Base-by-base conservation (phyloP, 2,888 invertebrate species). In the Deilephila porcellus region DNA sequence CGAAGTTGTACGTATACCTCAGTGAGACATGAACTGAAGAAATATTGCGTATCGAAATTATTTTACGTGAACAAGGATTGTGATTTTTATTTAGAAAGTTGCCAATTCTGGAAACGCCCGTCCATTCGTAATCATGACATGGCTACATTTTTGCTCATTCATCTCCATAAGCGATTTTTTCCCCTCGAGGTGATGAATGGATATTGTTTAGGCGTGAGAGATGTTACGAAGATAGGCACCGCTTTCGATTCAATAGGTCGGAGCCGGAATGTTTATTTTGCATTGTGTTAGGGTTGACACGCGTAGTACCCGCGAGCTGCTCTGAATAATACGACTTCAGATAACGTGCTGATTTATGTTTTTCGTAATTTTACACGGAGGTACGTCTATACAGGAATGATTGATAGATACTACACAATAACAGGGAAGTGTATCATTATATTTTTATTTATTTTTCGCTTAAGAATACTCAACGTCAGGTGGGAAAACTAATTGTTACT, bases 181-280 rank as follows among this genome's bases (percentile, higher is more conserved):
- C 25, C 80, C 79, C 80, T 80, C 76, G 73, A 77, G 75, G 80
- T 86, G 86, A 86, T 86, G 82, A 87, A 88, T 87, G 85, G 82
- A 81, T 84, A 85, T 86, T 85, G 84, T 85, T 84, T 84, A 78
- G 79, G 80, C 74, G 79, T 79, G 79, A 83, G 78, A 85, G 83
- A 83, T 87, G 85, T 83, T 81, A 79, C 76, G 78, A 74, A 80
- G 81, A 78, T 81, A 80, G 82, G 81, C 74, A 76, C 78, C 74
- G 75, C 76, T 79, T 78, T 74, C 75, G 78, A 79, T 80, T 78
- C 80, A 80, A 80, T 76, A 79, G 82, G 78, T 76, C 77, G 79
- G 67, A 73, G 73, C 74, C 72, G 81, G 82, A 85, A 86, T 86
- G 83, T 83, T 85, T 81, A 86, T 86, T 83, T 87, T 83, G 79